These are phyloP conservation scores for Salvelinus namaycush DNA, from an alignment of 2,113 vertebrate genomes.

Conservation along the genomic window DNA sequence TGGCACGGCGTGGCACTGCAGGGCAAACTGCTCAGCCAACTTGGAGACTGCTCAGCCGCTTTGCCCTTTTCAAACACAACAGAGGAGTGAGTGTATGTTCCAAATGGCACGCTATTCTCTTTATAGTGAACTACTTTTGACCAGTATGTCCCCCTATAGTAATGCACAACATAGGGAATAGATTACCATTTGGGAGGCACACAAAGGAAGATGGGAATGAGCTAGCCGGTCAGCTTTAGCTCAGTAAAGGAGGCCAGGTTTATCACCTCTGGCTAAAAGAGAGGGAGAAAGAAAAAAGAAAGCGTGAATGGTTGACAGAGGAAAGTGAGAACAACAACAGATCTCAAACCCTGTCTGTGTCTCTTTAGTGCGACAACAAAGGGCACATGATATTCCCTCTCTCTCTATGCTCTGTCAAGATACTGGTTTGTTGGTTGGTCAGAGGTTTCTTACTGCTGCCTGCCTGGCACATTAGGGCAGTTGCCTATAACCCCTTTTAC, in stretches of 20 bases:
- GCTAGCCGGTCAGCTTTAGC: constrained; percentile 40
- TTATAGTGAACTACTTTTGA: constrained; percentile 4
- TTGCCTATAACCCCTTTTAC: constrained; percentile 8
- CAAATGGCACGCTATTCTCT: not conserved
- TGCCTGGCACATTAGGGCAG: not conserved
- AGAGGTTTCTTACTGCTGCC: constrained; percentile 53
- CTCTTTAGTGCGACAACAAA: constrained; percentile 71
- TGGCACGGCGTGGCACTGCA: constrained; percentile 81
- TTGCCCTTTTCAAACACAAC: constrained; percentile 92
- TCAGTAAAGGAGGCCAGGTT: constrained; percentile 64
- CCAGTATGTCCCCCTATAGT: no score
- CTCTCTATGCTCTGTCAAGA: constrained; percentile 44
- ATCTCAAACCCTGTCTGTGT: constrained; percentile 44
- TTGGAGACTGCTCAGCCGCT: constrained; percentile 66
- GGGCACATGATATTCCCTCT: constrained; percentile 66
- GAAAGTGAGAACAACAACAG: constrained; percentile 74
- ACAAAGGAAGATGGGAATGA: constrained; percentile 49
- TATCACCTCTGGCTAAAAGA: constrained; percentile 67
- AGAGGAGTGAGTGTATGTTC: constrained; percentile 44
- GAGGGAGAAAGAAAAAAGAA: constrained; percentile 21
- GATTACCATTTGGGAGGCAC: no score
- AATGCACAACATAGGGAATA: no score
- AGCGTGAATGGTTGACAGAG: constrained; percentile 24
- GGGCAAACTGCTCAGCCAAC: constrained; percentile 79
- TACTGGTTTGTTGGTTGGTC: constrained; percentile 45